Evolutionary conservation across 2,797 vertebrate genomes (phyloP), one percentile per base, ranked within the genome.

Genomic region (Pelobates cultripes): DNA sequence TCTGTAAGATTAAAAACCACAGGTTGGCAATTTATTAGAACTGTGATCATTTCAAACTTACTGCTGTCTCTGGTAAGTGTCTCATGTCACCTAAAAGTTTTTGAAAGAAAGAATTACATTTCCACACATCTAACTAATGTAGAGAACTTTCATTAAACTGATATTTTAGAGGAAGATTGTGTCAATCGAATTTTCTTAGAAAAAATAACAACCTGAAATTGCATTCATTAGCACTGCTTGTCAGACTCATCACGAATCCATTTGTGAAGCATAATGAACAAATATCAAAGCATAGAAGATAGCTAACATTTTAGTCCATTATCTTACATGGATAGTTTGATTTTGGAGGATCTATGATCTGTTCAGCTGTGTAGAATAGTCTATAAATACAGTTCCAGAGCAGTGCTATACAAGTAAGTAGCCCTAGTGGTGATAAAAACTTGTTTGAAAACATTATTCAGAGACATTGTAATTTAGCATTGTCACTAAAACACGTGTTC

Each of bases 231-330:
- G 53, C 60, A 63, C 66, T 51, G 70, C 71, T 78, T 83, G 76
- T 78, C 81, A 83, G 71, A 70, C 77, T 83, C 72, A 72, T 83
- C 81, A 78, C 70, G 76, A 78, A 79, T 83, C 76, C 81, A 83
- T 83, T 83, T 79, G 66, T 70, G 64, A 63, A 75, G 68, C 15
- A 55, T 83, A 83, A 83, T 83, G 76, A 83, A 83, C 71, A 83
- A 83, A 83, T 70, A 79, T 83, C 64, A 79, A 79, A 75, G 81
- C 71, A 78, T 66, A 83, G 64, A 66, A 70, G 76, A 78, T 78
- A 83, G 76, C 81, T 83, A 78, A 79, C 71, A 78, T 83, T 78
- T 83, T 70, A 79, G 77, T 83, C 77, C 77, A 83, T 78, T 78
- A 75, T 73, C 77, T 83, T 73, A 74, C 64, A 63, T 64, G 61